Conservation (phyloP, 2,888 invertebrate genomes). For the Sphecodes monilicornis region DNA sequence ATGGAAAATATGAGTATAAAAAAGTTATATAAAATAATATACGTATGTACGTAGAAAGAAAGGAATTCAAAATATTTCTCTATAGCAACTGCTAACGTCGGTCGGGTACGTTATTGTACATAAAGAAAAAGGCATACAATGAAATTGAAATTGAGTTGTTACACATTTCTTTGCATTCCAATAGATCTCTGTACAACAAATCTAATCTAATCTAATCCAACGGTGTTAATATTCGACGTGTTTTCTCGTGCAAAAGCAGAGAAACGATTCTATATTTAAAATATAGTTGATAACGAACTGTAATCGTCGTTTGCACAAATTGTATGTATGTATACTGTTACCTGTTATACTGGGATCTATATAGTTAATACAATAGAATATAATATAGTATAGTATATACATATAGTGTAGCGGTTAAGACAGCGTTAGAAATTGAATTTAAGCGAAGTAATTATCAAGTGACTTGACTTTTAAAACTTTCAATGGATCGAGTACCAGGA, state of each 20-base stretch:
- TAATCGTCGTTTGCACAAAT: conserved; percentile 73
- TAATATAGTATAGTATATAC: conserved; percentile 16
- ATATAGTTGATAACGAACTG: conserved; percentile 36
- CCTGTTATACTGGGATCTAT: conserved; percentile 61
- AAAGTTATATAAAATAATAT: conserved; percentile 71
- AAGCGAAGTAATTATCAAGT: conserved; percentile 38
- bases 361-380: conserved; percentile 5
- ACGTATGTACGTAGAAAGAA: conserved; percentile 65
- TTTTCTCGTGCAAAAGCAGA: conserved; percentile 32
- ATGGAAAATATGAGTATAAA: conserved; percentile 36
- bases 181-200: conserved; percentile 70
- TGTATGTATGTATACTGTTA: conserved; percentile 70
- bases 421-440: conserved; percentile 50
- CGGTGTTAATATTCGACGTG: conserved; percentile 49
- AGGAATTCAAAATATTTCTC: conserved; percentile 70
- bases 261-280: conserved; percentile 23
- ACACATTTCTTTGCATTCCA: conserved; percentile 72
- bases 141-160: conserved; percentile 70
- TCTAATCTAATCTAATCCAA: conserved; percentile 35
- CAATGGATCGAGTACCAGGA: conserved; percentile 42
- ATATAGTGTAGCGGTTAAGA: conserved; percentile 61
- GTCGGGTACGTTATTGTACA: conserved; percentile 72
- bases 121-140: conserved; percentile 70
- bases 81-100: conserved; percentile 61
- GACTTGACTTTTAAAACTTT: conserved; percentile 35